These are phyloP conservation scores for Eupristina koningsbergeri DNA, from an alignment of 1,140 invertebrate species.

Conservation along the genomic window DNA sequence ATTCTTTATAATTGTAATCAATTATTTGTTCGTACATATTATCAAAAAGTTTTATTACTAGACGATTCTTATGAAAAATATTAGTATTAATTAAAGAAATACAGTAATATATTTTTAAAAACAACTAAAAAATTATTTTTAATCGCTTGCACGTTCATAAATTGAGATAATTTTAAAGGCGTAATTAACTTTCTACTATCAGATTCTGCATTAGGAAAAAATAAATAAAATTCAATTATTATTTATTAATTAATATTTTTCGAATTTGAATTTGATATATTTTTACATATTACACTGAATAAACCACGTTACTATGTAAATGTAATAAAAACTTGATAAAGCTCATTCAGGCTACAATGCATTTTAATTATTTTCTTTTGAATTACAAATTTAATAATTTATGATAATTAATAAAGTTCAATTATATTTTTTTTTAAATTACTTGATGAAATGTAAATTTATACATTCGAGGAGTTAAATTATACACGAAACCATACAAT, in stretches of 20 bases:
- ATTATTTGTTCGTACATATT: no score
- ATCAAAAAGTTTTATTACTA: no score
- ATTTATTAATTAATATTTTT: not conserved
- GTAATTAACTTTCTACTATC: no score
- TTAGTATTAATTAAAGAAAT: no score
- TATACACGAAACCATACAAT: not conserved
- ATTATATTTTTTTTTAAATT: not conserved
- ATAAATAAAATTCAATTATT: not conserved
- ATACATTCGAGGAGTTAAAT: not conserved
- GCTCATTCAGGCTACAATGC: not conserved
- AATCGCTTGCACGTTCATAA: no score
- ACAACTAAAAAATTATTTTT: no score
- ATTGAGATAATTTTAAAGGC: no score
- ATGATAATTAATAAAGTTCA: not conserved
- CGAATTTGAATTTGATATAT: not conserved
- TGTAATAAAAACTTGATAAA: not conserved
- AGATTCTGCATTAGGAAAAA: not conserved
- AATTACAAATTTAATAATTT: constrained; percentile 5
- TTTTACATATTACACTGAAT: not conserved
- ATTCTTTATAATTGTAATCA: no score
- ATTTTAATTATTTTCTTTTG: not conserved
- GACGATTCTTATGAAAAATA: no score
- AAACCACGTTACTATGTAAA: not conserved
- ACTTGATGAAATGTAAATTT: not conserved
- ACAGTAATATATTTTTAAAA: no score